Evolutionary conservation across 2,113 vertebrate genomes (phyloP), one percentile per base, ranked within the genome.

Genomic region (Callipepla squamata): DNA sequence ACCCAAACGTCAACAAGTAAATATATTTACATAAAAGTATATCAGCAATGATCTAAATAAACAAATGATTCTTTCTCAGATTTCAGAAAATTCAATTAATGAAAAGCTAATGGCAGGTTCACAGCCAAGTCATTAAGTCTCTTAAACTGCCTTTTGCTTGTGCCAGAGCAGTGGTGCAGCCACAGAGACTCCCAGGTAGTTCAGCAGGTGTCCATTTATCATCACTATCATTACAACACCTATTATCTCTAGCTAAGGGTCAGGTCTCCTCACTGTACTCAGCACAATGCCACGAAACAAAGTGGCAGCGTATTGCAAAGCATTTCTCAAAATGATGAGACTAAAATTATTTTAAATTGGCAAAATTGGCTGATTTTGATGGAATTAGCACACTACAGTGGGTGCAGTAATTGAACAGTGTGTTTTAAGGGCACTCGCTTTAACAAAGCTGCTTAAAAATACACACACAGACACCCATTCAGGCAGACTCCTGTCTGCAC

Each of bases 71-170:
- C 26, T 68, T 18, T n/a, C 15, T 58, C 45, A 90, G 82, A 66
- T 58, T 53, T 82, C 44, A 50, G 72, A 38, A 77, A 94, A 89
- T 77, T 48, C 85, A 75, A 89, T 85, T 68, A 80, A 87, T 50
- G 42, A 73, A 51, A 87, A 91, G 57, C 72, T 83, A 91, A 85
- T 30, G 68, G 65, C n/a, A 80, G 18, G 51, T 87, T 93, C 89
- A 89, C 65, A 92, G 78, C 22, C 73, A 47, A 83, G 53, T 58
- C 63, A 74, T 74, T 73, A 89, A 67, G 63, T 25, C 42, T 90
- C 77, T 68, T 22, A 73, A 81, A 86, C 32, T 59, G 68, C 42
- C 44, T 65, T 89, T 68, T 73, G 20, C n/a, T 21, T 8, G 32
- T 73, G 62, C 44, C 61, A 69, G 70, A 79, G 73, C 25, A 76